These are phyloP conservation scores for Montipora capitata DNA, from an alignment of 92 coral and sea anemone genomes.

Conservation along the genomic window DNA sequence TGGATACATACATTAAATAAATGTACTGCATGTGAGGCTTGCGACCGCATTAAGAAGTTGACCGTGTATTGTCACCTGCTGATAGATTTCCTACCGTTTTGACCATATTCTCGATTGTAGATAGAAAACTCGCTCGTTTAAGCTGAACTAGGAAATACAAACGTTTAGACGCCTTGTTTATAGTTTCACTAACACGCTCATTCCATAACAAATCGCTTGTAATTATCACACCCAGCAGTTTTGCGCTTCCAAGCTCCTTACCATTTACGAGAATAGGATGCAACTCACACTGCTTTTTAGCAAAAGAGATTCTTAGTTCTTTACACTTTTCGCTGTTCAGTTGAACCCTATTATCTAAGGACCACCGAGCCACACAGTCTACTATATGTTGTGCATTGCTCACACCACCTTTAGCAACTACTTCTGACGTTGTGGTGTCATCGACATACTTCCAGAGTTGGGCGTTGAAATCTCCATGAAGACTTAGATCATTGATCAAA, in stretches of 20 bases:
- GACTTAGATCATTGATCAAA: too few species aligned
- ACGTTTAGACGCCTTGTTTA: background rate
- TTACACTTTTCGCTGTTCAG: too few species aligned
- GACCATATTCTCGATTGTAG: too few species aligned
- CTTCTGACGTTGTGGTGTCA: slow-evolving; percentile 7
- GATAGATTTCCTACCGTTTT: too few species aligned
- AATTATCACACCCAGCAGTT: background rate
- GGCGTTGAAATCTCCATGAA: background rate
- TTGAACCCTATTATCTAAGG: too few species aligned
- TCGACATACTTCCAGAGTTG: slow-evolving; percentile 5
- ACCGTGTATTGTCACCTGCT: too few species aligned
- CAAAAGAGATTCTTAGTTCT: background rate
- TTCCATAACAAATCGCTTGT: background rate
- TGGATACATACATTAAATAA: too few species aligned
- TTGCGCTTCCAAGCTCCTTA: slow-evolving; percentile 8
- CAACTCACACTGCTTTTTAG: background rate
- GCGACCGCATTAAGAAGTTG: too few species aligned
- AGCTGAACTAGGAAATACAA: background rate
- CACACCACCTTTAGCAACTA: background rate
- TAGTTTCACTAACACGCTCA: background rate
- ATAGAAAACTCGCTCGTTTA: background rate
- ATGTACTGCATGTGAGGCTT: too few species aligned
- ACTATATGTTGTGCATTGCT: background rate
- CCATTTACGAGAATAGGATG: background rate
- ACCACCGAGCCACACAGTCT: background rate